Conservation (phyloP, 2,797 vertebrate species). For the Nannoperca obscura region DNA sequence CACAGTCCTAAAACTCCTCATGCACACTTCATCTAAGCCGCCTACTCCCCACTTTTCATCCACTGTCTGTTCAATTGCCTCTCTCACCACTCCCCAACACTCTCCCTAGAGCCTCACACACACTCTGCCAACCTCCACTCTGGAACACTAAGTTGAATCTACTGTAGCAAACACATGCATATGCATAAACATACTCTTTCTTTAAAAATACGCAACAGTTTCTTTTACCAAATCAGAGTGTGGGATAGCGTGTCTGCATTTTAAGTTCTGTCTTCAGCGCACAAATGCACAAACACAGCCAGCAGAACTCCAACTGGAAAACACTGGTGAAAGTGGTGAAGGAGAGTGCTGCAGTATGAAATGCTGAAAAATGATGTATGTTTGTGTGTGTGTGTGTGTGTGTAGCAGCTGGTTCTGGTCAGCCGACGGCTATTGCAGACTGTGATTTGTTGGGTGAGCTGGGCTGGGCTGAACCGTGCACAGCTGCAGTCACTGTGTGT, state of each 20-base stretch:
- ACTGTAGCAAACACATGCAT: conserved; percentile 34
- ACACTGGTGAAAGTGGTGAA: conserved; percentile 42
- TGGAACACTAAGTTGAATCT: conserved; percentile 42
- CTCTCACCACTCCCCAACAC: conserved; percentile 36
- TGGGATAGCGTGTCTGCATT: neutral
- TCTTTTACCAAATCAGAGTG: conserved; percentile 52
- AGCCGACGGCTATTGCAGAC: conserved; percentile 89
- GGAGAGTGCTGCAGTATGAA: conserved; percentile 62
- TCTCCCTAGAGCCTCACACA: conserved; percentile 37
- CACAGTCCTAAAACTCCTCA: conserved; percentile 43
- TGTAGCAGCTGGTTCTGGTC: conserved; percentile 84
- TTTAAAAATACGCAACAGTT: conserved; percentile 27
- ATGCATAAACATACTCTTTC: conserved; percentile 20
- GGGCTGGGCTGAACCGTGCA: conserved; percentile 86
- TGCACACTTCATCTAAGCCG: conserved; percentile 56
- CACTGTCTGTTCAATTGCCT: conserved; percentile 60
- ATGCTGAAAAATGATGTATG: conserved; percentile 45
- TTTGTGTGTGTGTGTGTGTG: conserved; percentile 19
- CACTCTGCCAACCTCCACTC: conserved; percentile 47
- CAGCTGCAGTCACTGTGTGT: conserved; percentile 93
- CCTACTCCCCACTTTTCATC: conserved; percentile 68
- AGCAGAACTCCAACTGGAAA: conserved; percentile 47
- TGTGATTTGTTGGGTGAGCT: conserved; percentile 90
- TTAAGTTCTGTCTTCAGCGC: conserved; percentile 9
- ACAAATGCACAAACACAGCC: conserved; percentile 42